Percentiles rank a stretch among this genome's conserved stretches.
Evolutionary conservation across 2,888 invertebrate species (phyloP).

Genomic region (Willowsia nigromaculata): DNA sequence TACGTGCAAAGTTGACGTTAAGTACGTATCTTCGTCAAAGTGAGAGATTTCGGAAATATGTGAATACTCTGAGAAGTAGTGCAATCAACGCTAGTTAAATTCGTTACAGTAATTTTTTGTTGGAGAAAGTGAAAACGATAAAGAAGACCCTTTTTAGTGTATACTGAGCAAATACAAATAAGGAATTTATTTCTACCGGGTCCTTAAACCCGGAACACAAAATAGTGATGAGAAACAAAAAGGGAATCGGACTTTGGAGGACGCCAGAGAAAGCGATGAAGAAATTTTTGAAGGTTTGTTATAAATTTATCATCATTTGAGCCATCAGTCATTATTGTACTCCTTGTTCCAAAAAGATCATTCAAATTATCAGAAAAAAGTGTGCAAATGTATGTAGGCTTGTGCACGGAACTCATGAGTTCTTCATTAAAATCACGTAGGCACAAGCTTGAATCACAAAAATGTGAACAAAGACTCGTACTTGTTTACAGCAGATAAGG

Average conservation of each 20-base stretch:
- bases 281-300: slow-evolving; percentile 29
- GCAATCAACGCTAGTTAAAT: not conserved
- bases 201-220: not conserved
- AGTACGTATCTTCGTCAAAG: not conserved
- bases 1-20: too few relatives aligned
- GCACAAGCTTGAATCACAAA: too few relatives aligned
- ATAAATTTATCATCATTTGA: too few relatives aligned
- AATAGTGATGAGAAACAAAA: slow-evolving; percentile 1
- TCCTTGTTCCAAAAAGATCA: not conserved
- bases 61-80: not conserved
- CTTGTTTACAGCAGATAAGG: too few relatives aligned
- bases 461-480: too few relatives aligned
- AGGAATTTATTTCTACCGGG: not conserved
- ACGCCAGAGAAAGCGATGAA: slow-evolving; percentile 29
- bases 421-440: too few relatives aligned
- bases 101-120: not conserved
- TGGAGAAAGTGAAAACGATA: not conserved
- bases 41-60: not conserved
- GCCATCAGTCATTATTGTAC: not conserved
- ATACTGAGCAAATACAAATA: not conserved
- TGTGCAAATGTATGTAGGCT: too few relatives aligned
- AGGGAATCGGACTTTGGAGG: slow-evolving; percentile 37
- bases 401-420: too few relatives aligned
- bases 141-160: not conserved
- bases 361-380: too few relatives aligned